Conservation (phyloP, 2,797 vertebrate species). For the Oceanodroma leucorhoa region DNA sequence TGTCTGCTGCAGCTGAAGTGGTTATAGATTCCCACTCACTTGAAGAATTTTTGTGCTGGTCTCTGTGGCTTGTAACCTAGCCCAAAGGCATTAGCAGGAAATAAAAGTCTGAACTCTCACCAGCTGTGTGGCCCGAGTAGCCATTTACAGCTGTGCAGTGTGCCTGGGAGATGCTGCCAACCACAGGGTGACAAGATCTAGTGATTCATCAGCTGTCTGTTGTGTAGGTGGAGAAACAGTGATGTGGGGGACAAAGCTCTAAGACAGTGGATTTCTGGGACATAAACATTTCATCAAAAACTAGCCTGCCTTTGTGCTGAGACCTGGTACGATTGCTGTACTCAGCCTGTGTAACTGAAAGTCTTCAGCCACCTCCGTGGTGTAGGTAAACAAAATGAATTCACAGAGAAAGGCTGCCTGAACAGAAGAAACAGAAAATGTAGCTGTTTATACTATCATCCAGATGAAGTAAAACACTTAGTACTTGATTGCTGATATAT, state of each 20-base stretch:
- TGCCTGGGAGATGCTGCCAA: background rate
- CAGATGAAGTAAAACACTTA: background rate
- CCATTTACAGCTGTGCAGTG: background rate
- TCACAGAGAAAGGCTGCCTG: background rate
- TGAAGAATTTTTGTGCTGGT: background rate
- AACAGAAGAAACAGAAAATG: background rate
- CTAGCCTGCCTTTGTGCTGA: background rate
- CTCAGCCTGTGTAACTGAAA: background rate
- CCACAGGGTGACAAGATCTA: background rate
- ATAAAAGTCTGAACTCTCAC: background rate
- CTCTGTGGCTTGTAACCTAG: background rate
- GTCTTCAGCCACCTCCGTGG: background rate
- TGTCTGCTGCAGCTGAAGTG: background rate
- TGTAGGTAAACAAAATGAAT: background rate
- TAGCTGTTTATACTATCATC: background rate
- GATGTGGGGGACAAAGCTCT: background rate
- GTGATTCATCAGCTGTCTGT: constrained; percentile 4
- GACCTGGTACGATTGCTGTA: background rate
- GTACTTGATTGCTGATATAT: background rate
- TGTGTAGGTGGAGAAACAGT: background rate
- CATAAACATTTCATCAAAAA: background rate
- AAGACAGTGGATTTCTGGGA: background rate
- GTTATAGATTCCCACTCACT: background rate
- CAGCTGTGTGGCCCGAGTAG: background rate
- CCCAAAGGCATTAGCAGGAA: background rate